These are phyloP conservation scores for Donacobius atricapilla DNA, from an alignment of 2,113 vertebrate species.

Conservation along the genomic window DNA sequence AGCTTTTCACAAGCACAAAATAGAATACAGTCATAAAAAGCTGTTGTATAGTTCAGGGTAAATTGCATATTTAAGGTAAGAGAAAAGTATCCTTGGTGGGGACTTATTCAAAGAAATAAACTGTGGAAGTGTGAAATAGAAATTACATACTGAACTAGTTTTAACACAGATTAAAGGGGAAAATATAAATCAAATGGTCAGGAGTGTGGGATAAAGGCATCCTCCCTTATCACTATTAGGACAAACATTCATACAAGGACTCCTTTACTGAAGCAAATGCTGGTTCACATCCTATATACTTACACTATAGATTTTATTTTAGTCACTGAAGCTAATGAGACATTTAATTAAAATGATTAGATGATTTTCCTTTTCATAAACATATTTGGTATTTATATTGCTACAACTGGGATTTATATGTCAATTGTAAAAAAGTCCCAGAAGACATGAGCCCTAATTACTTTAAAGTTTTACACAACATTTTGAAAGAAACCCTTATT, in stretches of 20 bases:
- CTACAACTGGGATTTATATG: constrained; percentile 42
- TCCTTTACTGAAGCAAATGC: background rate
- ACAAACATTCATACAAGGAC: background rate
- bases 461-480: background rate
- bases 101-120: background rate
- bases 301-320: background rate
- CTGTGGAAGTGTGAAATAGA: background rate
- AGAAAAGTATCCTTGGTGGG: background rate
- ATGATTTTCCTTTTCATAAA: background rate
- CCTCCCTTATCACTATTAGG: background rate
- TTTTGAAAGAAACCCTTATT: background rate
- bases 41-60: background rate
- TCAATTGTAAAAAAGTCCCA: background rate
- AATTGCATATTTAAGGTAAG: background rate
- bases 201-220: background rate
- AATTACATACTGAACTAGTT: background rate
- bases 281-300: background rate
- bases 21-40: background rate
- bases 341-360: background rate
- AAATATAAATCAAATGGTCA: background rate
- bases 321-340: background rate
- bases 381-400: background rate
- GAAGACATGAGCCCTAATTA: background rate
- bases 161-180: background rate
- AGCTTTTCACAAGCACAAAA: background rate